Evolutionary conservation across 2,888 invertebrate species (phyloP).

Genomic region (Chrysolina oricalcia): DNA sequence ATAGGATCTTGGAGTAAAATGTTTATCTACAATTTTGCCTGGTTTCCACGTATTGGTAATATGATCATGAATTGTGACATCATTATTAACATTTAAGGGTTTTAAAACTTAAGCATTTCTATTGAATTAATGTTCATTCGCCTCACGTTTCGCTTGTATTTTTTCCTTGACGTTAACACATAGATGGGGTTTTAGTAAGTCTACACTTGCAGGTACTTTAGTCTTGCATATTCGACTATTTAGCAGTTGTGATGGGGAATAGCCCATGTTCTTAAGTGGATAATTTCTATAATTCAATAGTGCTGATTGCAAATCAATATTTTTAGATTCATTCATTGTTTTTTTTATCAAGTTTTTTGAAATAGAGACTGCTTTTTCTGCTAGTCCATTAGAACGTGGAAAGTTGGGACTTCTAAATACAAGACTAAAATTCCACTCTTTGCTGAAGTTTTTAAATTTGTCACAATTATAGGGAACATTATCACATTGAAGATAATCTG

Average conservation of each 20-base stretch:
- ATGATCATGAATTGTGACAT: not conserved
- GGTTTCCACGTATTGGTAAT: not conserved
- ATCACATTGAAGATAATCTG: not conserved
- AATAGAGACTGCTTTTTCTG: slow-evolving; percentile 34
- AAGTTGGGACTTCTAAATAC: slow-evolving; percentile 18
- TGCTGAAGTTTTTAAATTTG: slow-evolving; percentile 29
- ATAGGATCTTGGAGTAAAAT: not conserved
- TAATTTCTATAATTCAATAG: slow-evolving; percentile 10
- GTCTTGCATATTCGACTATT: not conserved
- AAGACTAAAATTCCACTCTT: slow-evolving; percentile 44
- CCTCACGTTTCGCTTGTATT: not conserved
- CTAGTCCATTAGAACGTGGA: slow-evolving; percentile 43
- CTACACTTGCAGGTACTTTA: not conserved
- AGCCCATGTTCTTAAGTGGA: not conserved
- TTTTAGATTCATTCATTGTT: not conserved
- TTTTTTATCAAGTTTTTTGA: slow-evolving; percentile 27
- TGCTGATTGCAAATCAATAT: not conserved
- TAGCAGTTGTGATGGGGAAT: not conserved
- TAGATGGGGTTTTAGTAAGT: not conserved
- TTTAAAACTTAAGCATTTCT: not conserved
- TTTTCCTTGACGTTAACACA: slow-evolving; percentile 13
- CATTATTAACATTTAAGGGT: not conserved
- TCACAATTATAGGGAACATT: not conserved
- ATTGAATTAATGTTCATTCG: not conserved
- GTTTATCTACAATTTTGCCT: not conserved